phyloP scores from a whole-genome alignment of 1,140 invertebrate species.

The Hesperophylax magnus region DNA sequence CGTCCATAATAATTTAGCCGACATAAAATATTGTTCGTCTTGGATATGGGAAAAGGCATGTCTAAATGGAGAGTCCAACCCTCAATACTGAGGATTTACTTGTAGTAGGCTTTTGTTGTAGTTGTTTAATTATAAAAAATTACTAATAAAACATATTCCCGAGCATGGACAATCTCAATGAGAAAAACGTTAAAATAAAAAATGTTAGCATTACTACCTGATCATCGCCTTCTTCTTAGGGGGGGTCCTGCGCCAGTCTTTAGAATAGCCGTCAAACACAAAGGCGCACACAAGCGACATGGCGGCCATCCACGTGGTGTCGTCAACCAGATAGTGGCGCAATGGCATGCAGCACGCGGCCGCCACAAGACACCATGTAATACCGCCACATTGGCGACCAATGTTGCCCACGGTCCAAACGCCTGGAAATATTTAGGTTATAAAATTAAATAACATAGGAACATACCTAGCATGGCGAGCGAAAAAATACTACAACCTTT shows the following conservation, averaged over 20 bases:
- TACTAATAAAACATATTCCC: no score
- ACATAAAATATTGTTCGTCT: neutral
- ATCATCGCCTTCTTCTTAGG: slow-evolving; percentile 68
- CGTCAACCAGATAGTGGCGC: slow-evolving; percentile 78
- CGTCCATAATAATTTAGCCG: neutral
- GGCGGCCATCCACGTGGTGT: slow-evolving; percentile 76
- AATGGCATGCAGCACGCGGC: slow-evolving; percentile 79
- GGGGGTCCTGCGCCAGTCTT: slow-evolving; percentile 81
- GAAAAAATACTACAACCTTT: no score
- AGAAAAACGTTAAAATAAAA: no score
- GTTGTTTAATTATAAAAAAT: no score
- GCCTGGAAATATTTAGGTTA: slow-evolving; percentile 70
- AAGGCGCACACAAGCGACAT: slow-evolving; percentile 77
- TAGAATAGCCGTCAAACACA: slow-evolving; percentile 81
- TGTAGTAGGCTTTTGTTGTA: no score
- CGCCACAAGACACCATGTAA: slow-evolving; percentile 78
- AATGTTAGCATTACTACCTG: slow-evolving; percentile 59
- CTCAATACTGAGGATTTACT: no score
- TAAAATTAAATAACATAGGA: neutral
- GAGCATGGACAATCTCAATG: no score
- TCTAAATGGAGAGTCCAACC: no score
- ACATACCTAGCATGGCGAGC: no score
- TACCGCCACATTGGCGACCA: slow-evolving; percentile 81
- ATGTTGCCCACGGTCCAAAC: slow-evolving; percentile 93
- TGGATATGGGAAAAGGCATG: no score